A percentile compares a stretch with the other conserved stretches of the same genome.
phyloP scores from a whole-genome alignment of 2,888 invertebrate species.

The Crepidodera aurea region DNA sequence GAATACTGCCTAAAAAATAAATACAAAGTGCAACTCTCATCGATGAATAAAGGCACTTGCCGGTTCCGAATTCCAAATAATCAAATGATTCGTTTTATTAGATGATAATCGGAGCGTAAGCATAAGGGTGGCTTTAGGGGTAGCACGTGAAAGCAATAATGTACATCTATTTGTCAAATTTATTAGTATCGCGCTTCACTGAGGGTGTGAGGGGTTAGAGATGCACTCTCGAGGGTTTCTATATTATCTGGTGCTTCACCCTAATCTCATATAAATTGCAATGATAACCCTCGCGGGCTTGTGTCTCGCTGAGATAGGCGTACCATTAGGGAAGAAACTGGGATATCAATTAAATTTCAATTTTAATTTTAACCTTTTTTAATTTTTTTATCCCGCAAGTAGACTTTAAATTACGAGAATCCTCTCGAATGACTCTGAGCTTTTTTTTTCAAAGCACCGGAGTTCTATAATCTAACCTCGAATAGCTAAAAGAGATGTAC shows the following conservation, averaged over 20 bases:
- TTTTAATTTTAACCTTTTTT: background rate
- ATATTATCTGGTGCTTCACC: constrained; percentile 58
- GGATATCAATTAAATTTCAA: too few relatives aligned
- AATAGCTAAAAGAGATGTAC: too few relatives aligned
- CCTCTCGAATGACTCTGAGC: too few relatives aligned
- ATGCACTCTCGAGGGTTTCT: constrained; percentile 54
- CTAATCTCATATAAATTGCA: constrained; percentile 60
- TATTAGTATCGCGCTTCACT: constrained; percentile 50
- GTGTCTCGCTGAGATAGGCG: constrained; percentile 18
- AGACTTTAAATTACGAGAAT: too few relatives aligned
- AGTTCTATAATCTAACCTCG: too few relatives aligned
- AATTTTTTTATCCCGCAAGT: background rate
- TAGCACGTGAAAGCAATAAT: constrained; percentile 52
- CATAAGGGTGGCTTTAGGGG: constrained; percentile 36
- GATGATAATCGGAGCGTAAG: constrained; percentile 37
- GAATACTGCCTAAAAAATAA: too few relatives aligned
- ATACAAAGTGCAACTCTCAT: background rate
- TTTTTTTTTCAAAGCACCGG: too few relatives aligned
- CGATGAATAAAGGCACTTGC: constrained; percentile 28
- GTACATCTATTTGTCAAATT: constrained; percentile 59
- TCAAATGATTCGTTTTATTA: constrained; percentile 41
- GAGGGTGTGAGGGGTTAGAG: constrained; percentile 46
- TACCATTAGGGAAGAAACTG: background rate
- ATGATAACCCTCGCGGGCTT: constrained; percentile 55
- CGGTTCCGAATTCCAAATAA: constrained; percentile 16